Percentiles rank a stretch among this genome's conserved stretches.
Evolutionary conservation across 2,888 invertebrate genomes (phyloP).

Genomic region (Troglohyphantes excavatus): DNA sequence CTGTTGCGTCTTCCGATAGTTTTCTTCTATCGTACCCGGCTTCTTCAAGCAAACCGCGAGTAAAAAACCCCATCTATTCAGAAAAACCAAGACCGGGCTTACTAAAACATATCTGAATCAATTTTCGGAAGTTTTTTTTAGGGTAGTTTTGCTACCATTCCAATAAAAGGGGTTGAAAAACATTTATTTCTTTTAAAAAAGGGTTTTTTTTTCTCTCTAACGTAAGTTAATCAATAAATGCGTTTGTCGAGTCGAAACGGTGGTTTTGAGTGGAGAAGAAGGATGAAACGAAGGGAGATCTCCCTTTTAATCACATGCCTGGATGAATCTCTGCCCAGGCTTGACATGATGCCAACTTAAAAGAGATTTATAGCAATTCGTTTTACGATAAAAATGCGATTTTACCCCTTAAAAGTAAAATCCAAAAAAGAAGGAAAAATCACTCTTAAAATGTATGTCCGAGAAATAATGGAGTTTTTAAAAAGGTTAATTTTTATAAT

Average conservation of each 20-base stretch:
- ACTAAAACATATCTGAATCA: constrained; percentile 49
- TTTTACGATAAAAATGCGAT: constrained; percentile 64
- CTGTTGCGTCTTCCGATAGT: not conserved
- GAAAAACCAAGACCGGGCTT: constrained; percentile 47
- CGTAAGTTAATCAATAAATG: constrained; percentile 55
- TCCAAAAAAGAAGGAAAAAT: not conserved
- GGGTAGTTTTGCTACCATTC: constrained; percentile 22
- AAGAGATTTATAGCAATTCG: constrained; percentile 69
- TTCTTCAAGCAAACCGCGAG: no score
- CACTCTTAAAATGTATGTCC: not conserved
- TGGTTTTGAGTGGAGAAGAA: constrained; percentile 38
- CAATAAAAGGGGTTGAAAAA: constrained; percentile 8
- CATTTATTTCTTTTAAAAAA: not conserved
- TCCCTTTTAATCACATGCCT: constrained; percentile 69
- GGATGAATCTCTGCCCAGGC: constrained; percentile 57
- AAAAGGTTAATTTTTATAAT: constrained; percentile 9
- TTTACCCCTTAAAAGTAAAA: constrained; percentile 21
- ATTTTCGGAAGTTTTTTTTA: not conserved
- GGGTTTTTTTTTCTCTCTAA: not conserved
- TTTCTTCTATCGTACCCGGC: not conserved
- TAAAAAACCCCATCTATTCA: not conserved
- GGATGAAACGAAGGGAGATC: constrained; percentile 18
- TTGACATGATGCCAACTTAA: constrained; percentile 68
- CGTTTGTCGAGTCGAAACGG: constrained; percentile 54
- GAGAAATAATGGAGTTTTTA: not conserved